Evolutionary conservation across 2,888 invertebrate species (phyloP), one percentile per base, ranked within the genome.

Genomic region (Phrixothrix hirtus): DNA sequence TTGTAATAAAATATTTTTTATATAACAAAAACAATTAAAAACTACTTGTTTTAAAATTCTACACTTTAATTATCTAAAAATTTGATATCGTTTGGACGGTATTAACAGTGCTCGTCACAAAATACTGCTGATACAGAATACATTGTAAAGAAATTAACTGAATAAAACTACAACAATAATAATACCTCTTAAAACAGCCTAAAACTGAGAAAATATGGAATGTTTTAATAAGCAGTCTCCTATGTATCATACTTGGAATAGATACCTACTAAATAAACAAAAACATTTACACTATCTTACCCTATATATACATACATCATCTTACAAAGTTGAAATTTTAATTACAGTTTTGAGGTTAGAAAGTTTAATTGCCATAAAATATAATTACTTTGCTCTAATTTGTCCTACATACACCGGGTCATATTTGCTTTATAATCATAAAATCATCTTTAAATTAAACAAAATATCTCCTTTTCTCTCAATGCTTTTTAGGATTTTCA

Each of bases 241-340:
- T n/a, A n/a, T n/a, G n/a, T n/a, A n/a, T n/a, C n/a, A n/a, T n/a
- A n/a, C n/a, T n/a, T n/a, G n/a, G n/a, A n/a, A n/a, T n/a, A n/a
- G n/a, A n/a, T n/a, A n/a, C n/a, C 9, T 38, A 31, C 10, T 38
- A 21, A 38, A 38, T 11, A 1, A 13, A n/a, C 5, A 45, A 27
- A 52, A 53, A 56, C 56, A 52, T 57, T 54, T 63, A 66, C 48
- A 50, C 48, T 65, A 60, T 62, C 67, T 46, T 65, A 65, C 54
- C 51, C 66, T 68, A 70, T 70, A 70, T 71, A 65, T 71, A 71
- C 70, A 71, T 58, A 60, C 55, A 43, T 59, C 58, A 60, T 61
- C 60, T 63, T 68, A 67, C 62, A 65, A 39, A 60, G 62, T 63
- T 62, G 59, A 60, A 59, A 46, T 45, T 48, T 37, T 36, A 13